Evolutionary conservation across 2,113 vertebrate genomes (phyloP).

Genomic region (Emydocephalus ijimae): DNA sequence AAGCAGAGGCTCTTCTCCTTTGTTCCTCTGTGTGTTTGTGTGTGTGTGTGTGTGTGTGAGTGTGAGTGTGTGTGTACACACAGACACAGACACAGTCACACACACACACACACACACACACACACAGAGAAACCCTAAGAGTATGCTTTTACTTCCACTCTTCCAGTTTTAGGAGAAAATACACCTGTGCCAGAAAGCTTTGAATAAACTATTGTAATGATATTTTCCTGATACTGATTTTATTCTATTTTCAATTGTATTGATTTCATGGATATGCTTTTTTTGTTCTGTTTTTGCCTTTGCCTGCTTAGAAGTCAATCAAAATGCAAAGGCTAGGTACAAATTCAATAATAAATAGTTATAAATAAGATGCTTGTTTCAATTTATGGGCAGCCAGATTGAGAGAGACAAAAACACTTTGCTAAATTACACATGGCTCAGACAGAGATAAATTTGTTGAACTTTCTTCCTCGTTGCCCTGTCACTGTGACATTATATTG

Average conservation of each 20-base stretch:
- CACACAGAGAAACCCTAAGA: no score
- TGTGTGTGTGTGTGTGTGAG: no score
- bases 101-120: no score
- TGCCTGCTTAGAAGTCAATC: background rate
- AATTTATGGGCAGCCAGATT: slow-evolving; percentile 6
- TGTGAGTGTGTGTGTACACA: no score
- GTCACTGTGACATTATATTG: slow-evolving; percentile 8
- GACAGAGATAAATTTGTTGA: slow-evolving; percentile 35
- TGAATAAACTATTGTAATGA: background rate
- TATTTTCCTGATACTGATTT: background rate
- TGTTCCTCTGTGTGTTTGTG: no score
- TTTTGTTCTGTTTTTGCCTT: background rate
- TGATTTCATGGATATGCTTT: background rate
- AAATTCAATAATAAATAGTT: background rate
- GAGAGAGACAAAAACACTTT: background rate
- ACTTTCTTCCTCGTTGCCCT: slow-evolving; percentile 31
- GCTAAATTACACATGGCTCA: background rate
- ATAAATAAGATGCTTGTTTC: background rate
- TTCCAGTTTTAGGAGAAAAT: background rate
- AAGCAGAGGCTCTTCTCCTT: no score
- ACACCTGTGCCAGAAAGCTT: background rate
- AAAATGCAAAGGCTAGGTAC: background rate
- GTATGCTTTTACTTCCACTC: background rate
- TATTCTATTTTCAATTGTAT: background rate
- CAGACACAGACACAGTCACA: no score